Percentiles rank a stretch among this genome's conserved stretches.
Evolutionary conservation across 2,113 vertebrate genomes (phyloP).

Genomic region (Indicator indicator): DNA sequence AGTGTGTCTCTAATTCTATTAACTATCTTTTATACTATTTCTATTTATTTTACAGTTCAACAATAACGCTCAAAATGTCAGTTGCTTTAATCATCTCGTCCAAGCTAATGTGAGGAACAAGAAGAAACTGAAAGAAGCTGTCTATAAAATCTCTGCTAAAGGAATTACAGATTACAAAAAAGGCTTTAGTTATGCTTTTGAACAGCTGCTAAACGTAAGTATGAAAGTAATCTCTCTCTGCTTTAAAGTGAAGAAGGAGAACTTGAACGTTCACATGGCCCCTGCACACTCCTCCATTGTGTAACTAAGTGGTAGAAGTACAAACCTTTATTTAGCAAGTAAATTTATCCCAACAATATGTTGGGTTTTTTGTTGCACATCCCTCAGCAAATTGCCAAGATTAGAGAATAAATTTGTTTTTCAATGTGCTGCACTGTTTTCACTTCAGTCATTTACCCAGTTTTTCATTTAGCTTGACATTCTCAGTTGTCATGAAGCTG

Average conservation of each 20-base stretch:
- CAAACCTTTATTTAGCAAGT: not conserved
- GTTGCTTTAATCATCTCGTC: conserved; percentile 95
- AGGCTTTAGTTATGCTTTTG: conserved; percentile 96
- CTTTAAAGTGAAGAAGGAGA: not conserved
- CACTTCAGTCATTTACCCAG: not conserved
- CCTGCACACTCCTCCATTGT: not conserved
- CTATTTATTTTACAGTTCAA: conserved; percentile 84
- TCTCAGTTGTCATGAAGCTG: not conserved
- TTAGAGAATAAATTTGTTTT: not conserved
- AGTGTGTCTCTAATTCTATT: not conserved
- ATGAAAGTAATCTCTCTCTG: not conserved
- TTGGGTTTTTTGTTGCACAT: not conserved
- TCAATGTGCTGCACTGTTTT: not conserved
- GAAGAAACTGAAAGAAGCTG: conserved; percentile 95
- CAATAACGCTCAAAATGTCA: conserved; percentile 93
- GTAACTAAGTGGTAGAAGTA: not conserved
- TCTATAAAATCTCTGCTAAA: conserved; percentile 95
- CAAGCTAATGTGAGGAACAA: conserved; percentile 99
- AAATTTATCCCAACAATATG: not conserved
- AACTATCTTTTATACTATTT: not conserved
- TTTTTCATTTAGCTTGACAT: not conserved
- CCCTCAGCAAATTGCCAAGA: not conserved
- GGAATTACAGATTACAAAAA: conserved; percentile 98
- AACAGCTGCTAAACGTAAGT: conserved; percentile 93
- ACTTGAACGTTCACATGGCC: not conserved